phyloP scores from a whole-genome alignment of 2,888 invertebrate species.

The Melieria crassipennis region DNA sequence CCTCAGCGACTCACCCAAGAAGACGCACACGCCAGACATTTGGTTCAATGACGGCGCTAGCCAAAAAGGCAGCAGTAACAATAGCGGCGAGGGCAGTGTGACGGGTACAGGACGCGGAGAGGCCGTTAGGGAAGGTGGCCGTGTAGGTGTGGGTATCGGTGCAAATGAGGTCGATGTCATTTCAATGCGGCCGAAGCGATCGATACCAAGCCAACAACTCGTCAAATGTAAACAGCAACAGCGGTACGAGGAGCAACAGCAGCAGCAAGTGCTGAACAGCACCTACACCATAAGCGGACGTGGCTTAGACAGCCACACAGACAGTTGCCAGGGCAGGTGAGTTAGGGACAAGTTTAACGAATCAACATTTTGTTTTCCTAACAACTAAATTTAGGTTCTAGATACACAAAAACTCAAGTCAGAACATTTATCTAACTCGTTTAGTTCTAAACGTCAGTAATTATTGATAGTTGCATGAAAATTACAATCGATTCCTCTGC shows the following conservation, averaged over 20 bases:
- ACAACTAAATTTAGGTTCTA: no score
- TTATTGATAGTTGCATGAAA: no score
- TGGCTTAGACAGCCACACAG: slow-evolving; percentile 38
- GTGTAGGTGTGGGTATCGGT: slow-evolving; percentile 39
- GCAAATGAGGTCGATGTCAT: slow-evolving; percentile 40
- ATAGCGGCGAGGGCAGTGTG: slow-evolving; percentile 44
- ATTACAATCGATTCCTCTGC: slow-evolving; percentile 4
- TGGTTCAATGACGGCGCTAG: slow-evolving; percentile 63
- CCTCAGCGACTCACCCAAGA: slow-evolving; percentile 78
- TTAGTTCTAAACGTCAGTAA: no score
- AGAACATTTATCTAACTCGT: no score
- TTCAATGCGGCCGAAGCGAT: slow-evolving; percentile 47
- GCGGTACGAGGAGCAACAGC: slow-evolving; percentile 28
- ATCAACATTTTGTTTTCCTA: no score
- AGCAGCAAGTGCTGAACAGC: slow-evolving; percentile 43
- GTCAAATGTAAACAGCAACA: slow-evolving; percentile 30
- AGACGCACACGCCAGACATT: slow-evolving; percentile 67
- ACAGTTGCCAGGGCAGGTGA: slow-evolving; percentile 44
- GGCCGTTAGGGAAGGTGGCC: slow-evolving; percentile 25
- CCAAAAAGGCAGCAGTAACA: slow-evolving; percentile 54
- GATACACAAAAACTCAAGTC: no score
- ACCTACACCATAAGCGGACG: slow-evolving; percentile 51
- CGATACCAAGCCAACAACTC: slow-evolving; percentile 46
- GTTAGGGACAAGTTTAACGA: neutral
- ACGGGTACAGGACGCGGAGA: slow-evolving; percentile 43